Conservation (phyloP, 2,888 invertebrate genomes). For the Trachelus troglodyta region DNA sequence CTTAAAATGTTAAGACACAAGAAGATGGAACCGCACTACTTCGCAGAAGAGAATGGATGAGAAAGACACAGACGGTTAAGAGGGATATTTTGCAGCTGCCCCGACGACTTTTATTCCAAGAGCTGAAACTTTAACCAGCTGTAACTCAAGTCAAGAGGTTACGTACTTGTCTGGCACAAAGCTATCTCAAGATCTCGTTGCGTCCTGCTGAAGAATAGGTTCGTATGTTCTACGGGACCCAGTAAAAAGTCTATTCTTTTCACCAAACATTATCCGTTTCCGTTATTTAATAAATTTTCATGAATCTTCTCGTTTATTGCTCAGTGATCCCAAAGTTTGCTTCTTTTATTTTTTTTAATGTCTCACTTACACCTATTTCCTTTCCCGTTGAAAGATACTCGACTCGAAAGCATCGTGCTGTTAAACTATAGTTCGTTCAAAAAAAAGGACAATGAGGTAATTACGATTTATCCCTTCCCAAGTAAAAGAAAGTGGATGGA, state of each 20-base stretch:
- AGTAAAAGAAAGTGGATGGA: not conserved
- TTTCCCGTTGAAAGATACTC: not conserved
- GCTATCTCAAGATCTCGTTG: slow-evolving; percentile 52
- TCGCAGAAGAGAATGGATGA: not conserved
- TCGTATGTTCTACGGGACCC: slow-evolving; percentile 9
- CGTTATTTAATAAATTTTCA: not conserved
- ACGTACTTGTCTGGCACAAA: slow-evolving; percentile 49
- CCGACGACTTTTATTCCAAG: slow-evolving; percentile 35
- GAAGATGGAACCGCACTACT: not conserved
- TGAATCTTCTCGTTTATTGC: not conserved
- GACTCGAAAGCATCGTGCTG: not conserved
- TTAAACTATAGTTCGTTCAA: not conserved
- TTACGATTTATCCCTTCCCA: not conserved
- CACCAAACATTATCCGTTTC: not conserved
- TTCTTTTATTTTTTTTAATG: not conserved
- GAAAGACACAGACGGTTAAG: not conserved
- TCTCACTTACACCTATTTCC: not conserved
- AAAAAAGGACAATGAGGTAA: not conserved
- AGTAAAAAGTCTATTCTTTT: not conserved
- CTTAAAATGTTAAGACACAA: not conserved
- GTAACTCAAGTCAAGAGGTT: slow-evolving; percentile 54
- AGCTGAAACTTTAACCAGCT: slow-evolving; percentile 52
- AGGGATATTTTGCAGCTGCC: slow-evolving; percentile 46
- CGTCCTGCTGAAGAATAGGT: slow-evolving; percentile 43
- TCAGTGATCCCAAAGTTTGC: not conserved